Percentiles rank a stretch among this genome's conserved stretches.
Conservation (phyloP, 2,113 vertebrate genomes). For the Anoplopoma fimbria region DNA sequence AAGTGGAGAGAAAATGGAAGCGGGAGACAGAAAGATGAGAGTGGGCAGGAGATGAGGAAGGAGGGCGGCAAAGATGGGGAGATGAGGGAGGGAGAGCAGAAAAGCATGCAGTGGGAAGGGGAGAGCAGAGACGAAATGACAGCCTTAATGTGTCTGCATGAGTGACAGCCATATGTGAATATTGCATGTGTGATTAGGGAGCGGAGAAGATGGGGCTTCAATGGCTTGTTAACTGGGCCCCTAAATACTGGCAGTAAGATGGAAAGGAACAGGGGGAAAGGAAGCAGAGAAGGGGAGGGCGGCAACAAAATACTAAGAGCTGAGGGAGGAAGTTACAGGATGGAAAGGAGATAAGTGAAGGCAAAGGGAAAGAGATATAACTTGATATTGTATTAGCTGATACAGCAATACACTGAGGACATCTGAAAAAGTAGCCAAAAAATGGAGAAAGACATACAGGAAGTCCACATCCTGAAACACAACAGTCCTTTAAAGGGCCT, state of each 20-base stretch:
- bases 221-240: constrained; percentile 66
- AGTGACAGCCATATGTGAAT: constrained; percentile 72
- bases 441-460: background rate
- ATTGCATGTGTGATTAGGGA: constrained; percentile 72
- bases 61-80: constrained; percentile 46
- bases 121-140: constrained; percentile 50
- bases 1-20: constrained; percentile 67
- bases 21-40: constrained; percentile 60
- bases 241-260: constrained; percentile 57
- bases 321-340: background rate
- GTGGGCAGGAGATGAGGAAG: constrained; percentile 56
- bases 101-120: constrained; percentile 28
- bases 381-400: constrained; percentile 27
- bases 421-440: background rate
- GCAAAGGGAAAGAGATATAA: background rate
- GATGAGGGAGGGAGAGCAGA: constrained; percentile 35
- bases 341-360: constrained; percentile 10
- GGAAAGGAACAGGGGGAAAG: constrained; percentile 27
- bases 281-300: constrained; percentile 45
- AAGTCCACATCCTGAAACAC: background rate
- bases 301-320: constrained; percentile 26
- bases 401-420: constrained; percentile 5
- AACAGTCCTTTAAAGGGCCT: background rate
- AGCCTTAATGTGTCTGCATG: constrained; percentile 62
- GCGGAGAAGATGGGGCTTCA: constrained; percentile 67